Base-by-base conservation (phyloP, 2,888 invertebrate genomes). In the Brenthis ino region DNA sequence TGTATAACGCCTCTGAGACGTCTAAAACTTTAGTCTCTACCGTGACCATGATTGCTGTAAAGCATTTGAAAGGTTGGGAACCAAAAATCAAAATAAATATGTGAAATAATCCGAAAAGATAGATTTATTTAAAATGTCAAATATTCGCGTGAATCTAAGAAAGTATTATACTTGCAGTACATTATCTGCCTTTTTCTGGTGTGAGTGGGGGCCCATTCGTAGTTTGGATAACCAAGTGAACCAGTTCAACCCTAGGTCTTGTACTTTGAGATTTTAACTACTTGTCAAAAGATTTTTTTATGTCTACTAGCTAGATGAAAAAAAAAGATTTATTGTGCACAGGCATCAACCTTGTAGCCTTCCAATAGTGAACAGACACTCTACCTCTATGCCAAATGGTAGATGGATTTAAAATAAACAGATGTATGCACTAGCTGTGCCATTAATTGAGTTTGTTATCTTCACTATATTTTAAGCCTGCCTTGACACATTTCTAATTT, bases 401-500 rank as follows among this genome's bases (percentile, higher is more conserved):
- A 57, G 16, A 57, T 12, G 33, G 33, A 56, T 28, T 56, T 8
- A 56, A 56, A 56, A 56, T 33, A 56, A 56, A 37, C 14, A 28
- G 28, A 56, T 14, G 33, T 33, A 6, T 33, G 33, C 14, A 16
- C 8, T 37, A 57, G 37, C 12, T 12, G 12, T 20, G 33, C 37
- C 2, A n/a, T 33, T 33, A 56, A 56, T 56, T 57, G 33, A 57
- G 28, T 37, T 37, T 37, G 4, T 37, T 37, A 16, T 16, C 37
- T 37, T 37, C 12, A 37, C 11, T 37, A 37, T n/a, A 57, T 43
- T 57, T 57, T 57, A 37, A 57, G 16, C 57, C 33, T 37, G 33
- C 57, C 57, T 37, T 57, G 57, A 57, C 57, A 57, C 57, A 57
- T 37, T 8, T 43, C 16, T 57, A 43, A 37, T 37, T 57, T 20